These are phyloP conservation scores for Epirrhoe tristata DNA, from an alignment of 2,888 invertebrate species.

Conservation along the genomic window DNA sequence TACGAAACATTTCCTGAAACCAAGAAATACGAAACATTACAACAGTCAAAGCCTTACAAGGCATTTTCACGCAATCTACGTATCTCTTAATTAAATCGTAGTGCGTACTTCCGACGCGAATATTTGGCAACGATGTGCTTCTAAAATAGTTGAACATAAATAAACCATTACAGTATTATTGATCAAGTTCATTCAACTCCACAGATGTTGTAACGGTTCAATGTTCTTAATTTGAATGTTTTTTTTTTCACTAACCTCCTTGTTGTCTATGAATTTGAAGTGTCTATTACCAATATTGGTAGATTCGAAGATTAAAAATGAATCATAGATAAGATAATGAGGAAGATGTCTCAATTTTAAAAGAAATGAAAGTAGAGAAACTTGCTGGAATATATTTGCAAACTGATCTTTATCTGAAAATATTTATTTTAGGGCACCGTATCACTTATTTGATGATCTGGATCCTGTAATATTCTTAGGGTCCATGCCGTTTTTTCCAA, in stretches of 20 bases:
- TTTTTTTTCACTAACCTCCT: conserved; percentile 20
- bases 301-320: neutral
- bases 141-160: conserved; percentile 63
- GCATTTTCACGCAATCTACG: neutral
- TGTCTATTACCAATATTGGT: neutral
- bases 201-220: conserved; percentile 39
- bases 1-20: too few relatives aligned
- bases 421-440: neutral
- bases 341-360: neutral
- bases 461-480: neutral
- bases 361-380: neutral
- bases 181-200: conserved; percentile 69
- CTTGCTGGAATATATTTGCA: neutral
- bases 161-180: conserved; percentile 66
- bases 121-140: conserved; percentile 70
- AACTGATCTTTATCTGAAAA: neutral
- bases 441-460: too few relatives aligned
- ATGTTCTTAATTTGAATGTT: conserved; percentile 21
- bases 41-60: neutral
- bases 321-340: neutral
- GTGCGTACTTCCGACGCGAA: conserved; percentile 69
- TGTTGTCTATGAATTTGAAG: conserved; percentile 6
- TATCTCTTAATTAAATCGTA: conserved; percentile 19
- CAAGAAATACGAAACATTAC: neutral
- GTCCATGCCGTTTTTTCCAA: neutral